phyloP scores from a whole-genome alignment of 2,113 vertebrate species.

The Struthidea cinerea region DNA sequence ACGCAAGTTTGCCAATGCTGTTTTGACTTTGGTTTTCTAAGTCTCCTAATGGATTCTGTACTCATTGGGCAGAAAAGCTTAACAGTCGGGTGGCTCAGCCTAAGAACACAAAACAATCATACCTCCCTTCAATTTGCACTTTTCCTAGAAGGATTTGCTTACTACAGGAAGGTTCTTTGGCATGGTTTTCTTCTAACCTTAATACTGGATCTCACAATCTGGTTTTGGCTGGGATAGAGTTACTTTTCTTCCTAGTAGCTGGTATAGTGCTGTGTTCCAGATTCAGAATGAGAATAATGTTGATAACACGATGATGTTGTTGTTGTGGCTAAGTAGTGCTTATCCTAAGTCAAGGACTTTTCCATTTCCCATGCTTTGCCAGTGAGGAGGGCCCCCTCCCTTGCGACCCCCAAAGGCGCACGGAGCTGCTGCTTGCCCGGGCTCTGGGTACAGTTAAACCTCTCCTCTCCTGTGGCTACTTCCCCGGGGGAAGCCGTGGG shows the following conservation, averaged over 20 bases:
- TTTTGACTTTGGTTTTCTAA: neutral
- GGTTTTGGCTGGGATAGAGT: neutral
- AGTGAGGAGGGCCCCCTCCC: neutral
- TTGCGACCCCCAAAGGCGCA: accelerated
- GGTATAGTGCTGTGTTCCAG: neutral
- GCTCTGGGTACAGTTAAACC: neutral
- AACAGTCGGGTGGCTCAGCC: neutral
- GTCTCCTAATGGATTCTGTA: neutral
- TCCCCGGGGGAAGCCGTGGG: accelerated
- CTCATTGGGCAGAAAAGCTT: neutral
- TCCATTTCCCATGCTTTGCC: neutral
- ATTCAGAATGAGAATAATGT: neutral
- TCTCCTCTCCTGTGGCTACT: accelerated
- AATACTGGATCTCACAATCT: accelerated
- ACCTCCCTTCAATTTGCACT: neutral
- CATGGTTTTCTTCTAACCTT: neutral
- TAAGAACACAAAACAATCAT: neutral
- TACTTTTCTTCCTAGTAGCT: neutral
- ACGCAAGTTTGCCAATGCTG: neutral
- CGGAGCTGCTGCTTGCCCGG: neutral
- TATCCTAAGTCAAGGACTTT: neutral
- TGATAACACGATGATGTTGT: neutral
- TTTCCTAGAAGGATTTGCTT: neutral
- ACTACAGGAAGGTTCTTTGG: neutral
- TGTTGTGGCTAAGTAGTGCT: neutral